Base-by-base conservation (phyloP, 2,888 invertebrate genomes). In the Drosophila kanekoi region DNA sequence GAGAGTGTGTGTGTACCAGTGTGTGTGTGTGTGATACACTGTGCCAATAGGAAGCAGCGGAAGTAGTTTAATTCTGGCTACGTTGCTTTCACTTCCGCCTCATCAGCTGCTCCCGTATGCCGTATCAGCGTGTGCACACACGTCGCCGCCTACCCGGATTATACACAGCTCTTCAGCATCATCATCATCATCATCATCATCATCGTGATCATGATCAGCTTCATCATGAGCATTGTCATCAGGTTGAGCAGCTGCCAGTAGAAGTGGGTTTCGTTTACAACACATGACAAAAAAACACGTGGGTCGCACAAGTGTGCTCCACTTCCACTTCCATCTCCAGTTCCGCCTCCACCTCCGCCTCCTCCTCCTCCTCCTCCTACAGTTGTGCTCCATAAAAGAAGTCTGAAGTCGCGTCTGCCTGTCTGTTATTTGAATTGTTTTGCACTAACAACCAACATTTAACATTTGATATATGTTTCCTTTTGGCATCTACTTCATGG, bases 61-160 rank as follows among this genome's bases (percentile, higher is more conserved):
- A 82, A 81, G 77, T 80, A 70, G 80, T 72, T 82, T 64, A 85
- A 73, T 77, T 75, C 80, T 77, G 72, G 64, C 52, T 72, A 68
- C 65, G 82, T 69, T 77, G 83, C 83, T 83, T 83, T 86, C 86
- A 83, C 86, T 83, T 83, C 83, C 83, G 83, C 83, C 74, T 81
- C 83, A 86, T 83, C 86, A 83, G 86, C 79, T 79, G 82, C 44
- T 72, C 72, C 67, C 75, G 57, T 62, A 75, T 71, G 60, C 67
- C 75, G 57, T 62, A 75, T 71, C 63, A 75, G 51, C 58, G 48
- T 53, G 52, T 64, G 54, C 54, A 37, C 37, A 37, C 28, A 58
- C 43, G 44, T 23, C 32, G 49, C 60, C 66, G 75, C 63, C 60
- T 63, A 71, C 72, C 47, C 47, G 16, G 48, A 53, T 44, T 59